These are phyloP conservation scores for Sardina pilchardus DNA, from an alignment of 2,113 vertebrate genomes.

Conservation along the genomic window DNA sequence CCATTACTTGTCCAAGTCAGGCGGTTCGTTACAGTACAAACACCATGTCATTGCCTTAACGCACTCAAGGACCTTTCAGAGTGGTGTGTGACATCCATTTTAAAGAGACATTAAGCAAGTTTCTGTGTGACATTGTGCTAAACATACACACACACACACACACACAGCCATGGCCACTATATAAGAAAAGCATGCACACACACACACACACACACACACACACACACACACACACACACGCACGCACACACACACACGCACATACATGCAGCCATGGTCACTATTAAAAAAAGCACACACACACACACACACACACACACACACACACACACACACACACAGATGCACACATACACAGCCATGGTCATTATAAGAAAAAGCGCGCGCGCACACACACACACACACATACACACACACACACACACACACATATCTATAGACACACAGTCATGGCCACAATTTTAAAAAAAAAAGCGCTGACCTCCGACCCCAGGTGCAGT, in stretches of 20 bases:
- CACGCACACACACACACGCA: no score
- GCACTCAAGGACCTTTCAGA: not conserved
- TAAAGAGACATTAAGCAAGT: not conserved
- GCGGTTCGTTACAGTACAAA: not conserved
- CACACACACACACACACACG: no score
- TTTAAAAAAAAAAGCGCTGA: not conserved
- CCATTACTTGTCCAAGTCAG: not conserved
- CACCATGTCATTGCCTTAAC: not conserved
- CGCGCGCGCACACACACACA: no score
- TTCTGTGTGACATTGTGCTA: not conserved
- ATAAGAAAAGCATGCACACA: no score
- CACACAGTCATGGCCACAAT: slow-evolving; percentile 19
- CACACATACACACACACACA: not conserved
- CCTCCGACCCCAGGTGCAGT: not conserved
- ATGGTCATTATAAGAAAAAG: slow-evolving; percentile 11
- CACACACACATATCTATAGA: not conserved
- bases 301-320: no score
- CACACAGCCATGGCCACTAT: no score
- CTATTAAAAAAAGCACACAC: no score
- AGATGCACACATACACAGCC: not conserved
- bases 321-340: no score
- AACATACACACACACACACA: not conserved
- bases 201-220: not conserved
- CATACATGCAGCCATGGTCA: no score
- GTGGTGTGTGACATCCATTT: not conserved